phyloP scores from a whole-genome alignment of 2,113 vertebrate species.

The Xiphias gladius region DNA sequence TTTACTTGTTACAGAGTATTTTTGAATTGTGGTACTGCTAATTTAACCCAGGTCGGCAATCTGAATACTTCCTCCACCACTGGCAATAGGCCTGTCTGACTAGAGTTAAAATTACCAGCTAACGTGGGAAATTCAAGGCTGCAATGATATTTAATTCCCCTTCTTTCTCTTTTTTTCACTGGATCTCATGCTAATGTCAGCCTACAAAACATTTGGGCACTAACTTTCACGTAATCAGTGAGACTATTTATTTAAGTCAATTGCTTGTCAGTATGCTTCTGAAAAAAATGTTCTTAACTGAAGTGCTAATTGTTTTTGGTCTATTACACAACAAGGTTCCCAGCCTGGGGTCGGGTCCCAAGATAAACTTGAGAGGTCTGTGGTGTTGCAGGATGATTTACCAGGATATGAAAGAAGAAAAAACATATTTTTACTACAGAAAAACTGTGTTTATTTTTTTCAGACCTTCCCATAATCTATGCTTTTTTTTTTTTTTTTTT shows the following conservation, averaged over 20 bases:
- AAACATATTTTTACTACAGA: not conserved
- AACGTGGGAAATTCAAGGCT: not conserved
- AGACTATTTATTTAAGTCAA: no score
- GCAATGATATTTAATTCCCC: not conserved
- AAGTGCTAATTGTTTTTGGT: constrained; percentile 13
- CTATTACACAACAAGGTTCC: constrained; percentile 2
- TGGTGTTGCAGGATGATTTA: not conserved
- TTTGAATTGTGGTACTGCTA: not conserved
- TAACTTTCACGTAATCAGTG: no score
- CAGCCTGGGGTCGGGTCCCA: not conserved
- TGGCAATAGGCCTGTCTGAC: not conserved
- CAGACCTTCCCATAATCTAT: not conserved
- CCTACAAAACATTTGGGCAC: not conserved
- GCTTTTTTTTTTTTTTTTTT: not conserved
- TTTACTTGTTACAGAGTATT: not conserved
- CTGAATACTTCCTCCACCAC: not conserved
- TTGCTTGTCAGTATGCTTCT: no score
- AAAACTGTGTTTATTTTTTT: not conserved
- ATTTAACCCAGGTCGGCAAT: not conserved
- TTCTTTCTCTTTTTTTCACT: not conserved
- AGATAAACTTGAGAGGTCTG: not conserved
- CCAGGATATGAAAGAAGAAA: not conserved
- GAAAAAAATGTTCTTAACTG: not conserved
- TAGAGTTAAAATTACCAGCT: not conserved
- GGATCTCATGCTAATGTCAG: not conserved